Percentiles rank a stretch among this genome's conserved stretches.
Conservation (phyloP, 2,888 invertebrate species). For the Melieria crassipennis region DNA sequence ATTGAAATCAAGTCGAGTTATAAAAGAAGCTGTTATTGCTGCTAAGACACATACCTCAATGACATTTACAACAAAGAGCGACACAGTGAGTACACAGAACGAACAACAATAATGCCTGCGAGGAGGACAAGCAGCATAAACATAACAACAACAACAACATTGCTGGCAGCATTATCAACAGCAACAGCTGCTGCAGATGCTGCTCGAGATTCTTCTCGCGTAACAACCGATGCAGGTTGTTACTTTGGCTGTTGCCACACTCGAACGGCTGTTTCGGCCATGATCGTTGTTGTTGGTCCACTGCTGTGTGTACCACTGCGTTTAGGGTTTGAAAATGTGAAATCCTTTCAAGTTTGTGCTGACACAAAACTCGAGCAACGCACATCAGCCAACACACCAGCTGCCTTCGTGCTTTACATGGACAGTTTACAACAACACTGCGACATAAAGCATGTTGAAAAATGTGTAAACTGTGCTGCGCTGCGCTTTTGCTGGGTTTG, state of each 20-base stretch:
- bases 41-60: slow-evolving; percentile 26
- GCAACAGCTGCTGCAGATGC: not conserved
- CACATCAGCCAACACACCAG: not conserved
- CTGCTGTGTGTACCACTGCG: not conserved
- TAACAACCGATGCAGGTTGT: too few relatives aligned
- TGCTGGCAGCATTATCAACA: not conserved
- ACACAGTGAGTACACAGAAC: too few relatives aligned
- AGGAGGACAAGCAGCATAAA: not conserved
- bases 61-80: not conserved
- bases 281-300: too few relatives aligned
- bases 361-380: slow-evolving; percentile 6
- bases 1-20: not conserved
- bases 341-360: slow-evolving; percentile 27
- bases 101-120: not conserved
- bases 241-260: too few relatives aligned
- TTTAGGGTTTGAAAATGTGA: slow-evolving; percentile 2
- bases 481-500: not conserved
- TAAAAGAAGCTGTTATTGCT: slow-evolving; percentile 21
- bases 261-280: too few relatives aligned
- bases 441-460: too few relatives aligned
- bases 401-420: too few relatives aligned
- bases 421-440: too few relatives aligned
- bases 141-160: slow-evolving; percentile 4
- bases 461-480: too few relatives aligned
- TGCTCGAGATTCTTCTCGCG: not conserved